Base-by-base conservation (phyloP, 2,797 vertebrate species). In the Dendrocincla fuliginosa region DNA sequence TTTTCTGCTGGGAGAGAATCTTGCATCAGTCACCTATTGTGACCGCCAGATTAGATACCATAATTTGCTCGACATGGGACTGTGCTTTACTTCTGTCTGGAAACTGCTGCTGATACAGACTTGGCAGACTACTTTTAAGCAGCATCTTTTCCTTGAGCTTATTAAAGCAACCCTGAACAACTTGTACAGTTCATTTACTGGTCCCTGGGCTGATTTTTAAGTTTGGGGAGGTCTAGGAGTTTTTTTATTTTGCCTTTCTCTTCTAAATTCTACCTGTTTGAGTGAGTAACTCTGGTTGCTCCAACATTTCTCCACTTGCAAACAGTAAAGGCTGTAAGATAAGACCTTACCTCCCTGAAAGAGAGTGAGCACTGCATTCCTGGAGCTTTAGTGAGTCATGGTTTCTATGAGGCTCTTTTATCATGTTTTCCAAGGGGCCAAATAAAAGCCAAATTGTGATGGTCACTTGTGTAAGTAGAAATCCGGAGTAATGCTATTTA, bases 21-120 rank as follows among this genome's bases (percentile, higher is more conserved):
- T 95, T 93, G 77, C 87, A 96, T 94, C 94, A 94, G 90, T 93
- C 94, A 89, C 94, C 95, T 84, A 79, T 96, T 96, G 95, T 93
- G 95, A 90, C 95, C 91, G 77, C 85, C 91, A 96, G 95, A 95
- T 97, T 93, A 97, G 94, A 95, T 96, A 95, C 74, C 3, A 0
- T 93, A 91, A 94, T 96, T 85, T 91, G 95, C 95, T 96, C 89
- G 0, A 96, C 95, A 87, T 96, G 95, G 87, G 87, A 94, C 74
- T 91, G 83, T 0, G 64, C 91, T 93, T 95, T 70, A 70, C 69
- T 90, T 96, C 91, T 96, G 79, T 94, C 91, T 96, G 91, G 85
- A 82, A 96, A 84, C 89, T 56, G 80, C 93, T 95, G 89, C 93
- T 32, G 52, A 88, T 93, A 86, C 35, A 70, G 87, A 93, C 94